phyloP scores from a whole-genome alignment of 2,888 invertebrate species.

The Lucinisca nassula region DNA sequence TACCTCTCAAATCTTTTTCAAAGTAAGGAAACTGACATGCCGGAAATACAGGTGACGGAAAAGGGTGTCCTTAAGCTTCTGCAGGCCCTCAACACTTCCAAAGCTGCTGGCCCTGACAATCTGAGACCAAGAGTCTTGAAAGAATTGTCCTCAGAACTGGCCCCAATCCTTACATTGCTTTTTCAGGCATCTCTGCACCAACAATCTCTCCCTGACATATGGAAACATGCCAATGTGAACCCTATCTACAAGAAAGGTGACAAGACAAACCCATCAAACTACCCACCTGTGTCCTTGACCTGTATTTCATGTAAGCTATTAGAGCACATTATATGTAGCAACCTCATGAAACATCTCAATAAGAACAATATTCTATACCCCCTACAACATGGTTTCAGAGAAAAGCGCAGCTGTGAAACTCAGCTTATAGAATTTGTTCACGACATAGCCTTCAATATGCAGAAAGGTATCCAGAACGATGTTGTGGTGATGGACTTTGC shows the following conservation, averaged over 20 bases:
- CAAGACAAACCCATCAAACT: conserved; percentile 10
- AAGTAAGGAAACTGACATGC: neutral
- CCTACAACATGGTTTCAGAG: too few species aligned
- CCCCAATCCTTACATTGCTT: neutral
- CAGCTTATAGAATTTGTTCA: too few species aligned
- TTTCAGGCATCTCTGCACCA: conserved; percentile 3
- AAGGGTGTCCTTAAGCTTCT: neutral
- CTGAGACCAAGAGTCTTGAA: neutral
- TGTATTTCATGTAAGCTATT: conserved; percentile 1
- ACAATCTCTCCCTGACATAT: conserved; percentile 11
- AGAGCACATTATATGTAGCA: conserved; percentile 3
- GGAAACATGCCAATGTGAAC: conserved; percentile 20
- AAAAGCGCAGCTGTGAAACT: too few species aligned
- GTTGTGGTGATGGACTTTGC: too few species aligned
- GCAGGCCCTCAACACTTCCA: neutral
- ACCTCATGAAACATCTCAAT: too few species aligned
- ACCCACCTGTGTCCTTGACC: neutral
- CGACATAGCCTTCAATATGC: too few species aligned
- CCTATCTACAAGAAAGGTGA: conserved; percentile 14
- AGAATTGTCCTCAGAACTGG: conserved; percentile 7
- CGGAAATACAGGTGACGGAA: neutral
- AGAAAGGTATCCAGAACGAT: too few species aligned
- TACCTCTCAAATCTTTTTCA: neutral
- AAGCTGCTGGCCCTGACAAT: neutral
- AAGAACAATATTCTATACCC: too few species aligned